Evolutionary conservation across 1,140 invertebrate genomes (phyloP).

Genomic region (Tetraneura akinire): DNA sequence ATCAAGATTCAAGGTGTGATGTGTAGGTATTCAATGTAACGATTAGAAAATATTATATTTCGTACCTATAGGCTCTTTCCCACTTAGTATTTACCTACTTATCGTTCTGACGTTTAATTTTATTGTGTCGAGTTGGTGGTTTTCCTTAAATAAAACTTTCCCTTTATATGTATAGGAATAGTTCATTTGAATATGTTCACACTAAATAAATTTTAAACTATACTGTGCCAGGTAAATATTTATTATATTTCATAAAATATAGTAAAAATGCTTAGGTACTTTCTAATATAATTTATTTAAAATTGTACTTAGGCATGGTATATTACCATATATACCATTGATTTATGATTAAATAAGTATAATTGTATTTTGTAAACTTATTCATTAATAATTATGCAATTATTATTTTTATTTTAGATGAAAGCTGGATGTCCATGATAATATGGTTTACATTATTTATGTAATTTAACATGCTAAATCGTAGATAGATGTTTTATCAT

Average conservation of each 20-base stretch:
- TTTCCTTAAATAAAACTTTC: background rate
- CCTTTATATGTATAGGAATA: background rate
- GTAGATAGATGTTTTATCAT: slow-evolving; percentile 47
- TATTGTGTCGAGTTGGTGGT: slow-evolving; percentile 1
- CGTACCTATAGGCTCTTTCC: background rate
- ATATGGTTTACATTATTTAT: slow-evolving; percentile 20
- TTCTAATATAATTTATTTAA: slow-evolving; percentile 17
- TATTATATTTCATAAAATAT: no score
- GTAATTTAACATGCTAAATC: slow-evolving; percentile 33
- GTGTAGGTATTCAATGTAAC: no score
- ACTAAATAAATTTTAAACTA: background rate
- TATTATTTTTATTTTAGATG: slow-evolving; percentile 13
- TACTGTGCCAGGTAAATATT: no score
- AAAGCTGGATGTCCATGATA: background rate
- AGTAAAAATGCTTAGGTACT: background rate
- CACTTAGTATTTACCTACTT: slow-evolving; percentile 5
- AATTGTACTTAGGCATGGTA: background rate
- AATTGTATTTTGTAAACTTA: no score
- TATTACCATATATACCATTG: background rate
- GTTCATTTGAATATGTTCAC: background rate
- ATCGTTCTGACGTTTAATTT: background rate
- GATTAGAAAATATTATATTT: background rate
- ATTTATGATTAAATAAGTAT: no score
- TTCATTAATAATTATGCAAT: no score
- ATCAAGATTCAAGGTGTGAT: no score